phyloP scores from a whole-genome alignment of 1,140 invertebrate genomes.

The Temnothorax nylanderi region DNA sequence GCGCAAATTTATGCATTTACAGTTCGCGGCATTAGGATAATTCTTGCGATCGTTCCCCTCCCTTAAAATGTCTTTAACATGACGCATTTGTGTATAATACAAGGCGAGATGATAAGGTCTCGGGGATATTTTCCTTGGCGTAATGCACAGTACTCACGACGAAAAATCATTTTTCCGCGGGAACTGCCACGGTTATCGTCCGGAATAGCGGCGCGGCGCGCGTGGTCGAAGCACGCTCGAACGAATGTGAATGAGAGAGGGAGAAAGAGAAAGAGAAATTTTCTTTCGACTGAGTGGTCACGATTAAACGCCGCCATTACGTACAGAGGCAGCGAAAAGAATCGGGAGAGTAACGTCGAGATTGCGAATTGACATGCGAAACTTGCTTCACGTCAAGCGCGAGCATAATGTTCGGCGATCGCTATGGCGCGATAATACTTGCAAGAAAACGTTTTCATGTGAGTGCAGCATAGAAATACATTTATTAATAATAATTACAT shows the following conservation, averaged over 20 bases:
- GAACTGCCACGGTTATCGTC: slow-evolving; percentile 51
- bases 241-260: slow-evolving; percentile 43
- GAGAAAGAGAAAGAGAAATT: slow-evolving; percentile 34
- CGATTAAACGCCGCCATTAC: slow-evolving; percentile 53
- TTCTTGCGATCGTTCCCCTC: neutral
- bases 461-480: neutral
- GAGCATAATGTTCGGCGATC: neutral
- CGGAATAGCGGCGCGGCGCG: slow-evolving; percentile 17
- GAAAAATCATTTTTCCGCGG: slow-evolving; percentile 64
- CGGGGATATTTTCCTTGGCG: slow-evolving; percentile 34
- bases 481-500: slow-evolving; percentile 19
- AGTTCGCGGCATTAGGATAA: slow-evolving; percentile 8
- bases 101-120: slow-evolving; percentile 48
- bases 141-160: slow-evolving; percentile 42
- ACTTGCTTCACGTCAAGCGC: slow-evolving; percentile 27
- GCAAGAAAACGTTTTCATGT: neutral
- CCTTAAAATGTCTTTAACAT: neutral
- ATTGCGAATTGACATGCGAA: slow-evolving; percentile 61
- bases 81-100: slow-evolving; percentile 8
- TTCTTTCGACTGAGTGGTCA: slow-evolving; percentile 42
- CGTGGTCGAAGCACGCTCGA: slow-evolving; percentile 39
- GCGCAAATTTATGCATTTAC: neutral
- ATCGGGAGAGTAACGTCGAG: slow-evolving; percentile 30
- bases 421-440: slow-evolving; percentile 6
- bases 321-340: slow-evolving; percentile 48